These are phyloP conservation scores for Orthosia gothica DNA, from an alignment of 2,888 invertebrate species.

Conservation along the genomic window DNA sequence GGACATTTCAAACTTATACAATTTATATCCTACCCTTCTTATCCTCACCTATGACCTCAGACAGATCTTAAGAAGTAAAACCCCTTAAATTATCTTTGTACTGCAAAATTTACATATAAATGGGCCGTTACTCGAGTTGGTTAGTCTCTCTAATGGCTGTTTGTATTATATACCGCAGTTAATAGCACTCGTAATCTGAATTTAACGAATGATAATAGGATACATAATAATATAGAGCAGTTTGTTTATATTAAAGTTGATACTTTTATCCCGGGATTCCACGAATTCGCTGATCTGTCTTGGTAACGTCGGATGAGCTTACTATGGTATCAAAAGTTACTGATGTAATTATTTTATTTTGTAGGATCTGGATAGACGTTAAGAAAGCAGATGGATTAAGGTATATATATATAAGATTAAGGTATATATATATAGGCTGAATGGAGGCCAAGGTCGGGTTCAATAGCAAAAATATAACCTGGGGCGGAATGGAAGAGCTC, in stretches of 20 bases:
- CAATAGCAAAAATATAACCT: not conserved
- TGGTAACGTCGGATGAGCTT: conserved; percentile 4
- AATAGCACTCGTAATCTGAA: conserved; percentile 70
- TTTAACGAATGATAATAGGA: conserved; percentile 72
- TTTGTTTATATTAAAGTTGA: conserved; percentile 49
- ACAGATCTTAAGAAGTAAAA: conserved; percentile 74
- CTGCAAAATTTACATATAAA: conserved; percentile 86
- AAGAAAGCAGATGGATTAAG: not conserved
- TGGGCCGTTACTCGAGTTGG: conserved; percentile 82
- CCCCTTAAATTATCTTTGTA: conserved; percentile 81
- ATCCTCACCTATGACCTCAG: conserved; percentile 58
- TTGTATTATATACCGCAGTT: conserved; percentile 78
- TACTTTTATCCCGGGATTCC: conserved; percentile 28
- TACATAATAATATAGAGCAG: conserved; percentile 58
- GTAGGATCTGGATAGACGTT: not conserved
- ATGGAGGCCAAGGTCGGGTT: not conserved
- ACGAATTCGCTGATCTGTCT: conserved; percentile 6
- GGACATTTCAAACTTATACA: conserved; percentile 47
- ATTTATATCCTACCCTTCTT: conserved; percentile 51
- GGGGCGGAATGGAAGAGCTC: not conserved
- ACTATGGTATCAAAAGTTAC: conserved; percentile 3
- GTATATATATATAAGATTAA: too few relatives aligned
- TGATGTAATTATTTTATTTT: conserved; percentile 15
- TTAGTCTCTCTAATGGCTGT: conserved; percentile 82
- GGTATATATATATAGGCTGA: too few relatives aligned